Base-by-base conservation (phyloP, 1,140 invertebrate species). In the Heterodera carotae region DNA sequence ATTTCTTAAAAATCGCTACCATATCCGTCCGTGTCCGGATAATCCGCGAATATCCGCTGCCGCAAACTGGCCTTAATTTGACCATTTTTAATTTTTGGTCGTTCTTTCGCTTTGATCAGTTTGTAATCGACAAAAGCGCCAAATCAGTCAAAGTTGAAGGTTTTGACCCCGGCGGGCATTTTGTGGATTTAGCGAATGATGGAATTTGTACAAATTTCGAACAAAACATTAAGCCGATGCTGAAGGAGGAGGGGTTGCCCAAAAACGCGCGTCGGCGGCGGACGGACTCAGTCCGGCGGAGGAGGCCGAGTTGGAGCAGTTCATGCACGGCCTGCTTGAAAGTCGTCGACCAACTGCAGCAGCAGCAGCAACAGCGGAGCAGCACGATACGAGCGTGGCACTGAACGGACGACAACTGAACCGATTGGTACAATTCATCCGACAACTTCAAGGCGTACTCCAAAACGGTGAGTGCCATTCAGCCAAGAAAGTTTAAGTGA, bases 271-370 rank as follows among this genome's bases (percentile, higher is more conserved):
- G 3, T 27, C n/a, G n/a, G n/a, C 25, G 25, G 1, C 6, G 33
- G 56, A 74, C 15, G 25, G 5, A 43, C 60, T 82, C 29, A 83
- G 33, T 31, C 69, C 39, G 3, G 67, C 72, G 10, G 82, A 84
- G 25, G 76, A 84, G 12, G 69, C 59, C 59, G 69, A 84, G 69
- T 75, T 83, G 36, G 78, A 83, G 33, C 69, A 81, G 43, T 82
- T 77, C 36, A 72, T 83, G 4, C 59, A 75, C 27, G 69, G 79
- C 18, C 56, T 84, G 56, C 72, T 83, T 8, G 68, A 83, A 1
- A 56, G 53, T 27, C 78, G 29, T 7, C 27, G n/a, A n/a, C n/a
- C n/a, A n/a, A n/a, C n/a, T n/a, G n/a, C n/a, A n/a, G n/a, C n/a
- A n/a, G n/a, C n/a, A n/a, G n/a, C n/a, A n/a, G n/a, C 25, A 56